Evolutionary conservation across 2,888 invertebrate genomes (phyloP).

Genomic region (Pyrgus malvae): DNA sequence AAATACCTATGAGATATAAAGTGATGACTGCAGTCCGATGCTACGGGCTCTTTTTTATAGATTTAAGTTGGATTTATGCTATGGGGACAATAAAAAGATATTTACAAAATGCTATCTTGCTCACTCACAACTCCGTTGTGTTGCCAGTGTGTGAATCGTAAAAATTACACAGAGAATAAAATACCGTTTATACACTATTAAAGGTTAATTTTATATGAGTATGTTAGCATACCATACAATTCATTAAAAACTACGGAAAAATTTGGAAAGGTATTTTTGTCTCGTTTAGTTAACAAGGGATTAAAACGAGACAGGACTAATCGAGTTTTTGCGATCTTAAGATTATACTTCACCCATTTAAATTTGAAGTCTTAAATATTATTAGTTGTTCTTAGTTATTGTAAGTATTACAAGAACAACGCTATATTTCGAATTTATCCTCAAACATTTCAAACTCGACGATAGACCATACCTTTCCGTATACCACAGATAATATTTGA

Average conservation of each 20-base stretch:
- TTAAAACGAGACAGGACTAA: conserved; percentile 6
- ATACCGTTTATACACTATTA: conserved; percentile 22
- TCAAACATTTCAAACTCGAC: conserved; percentile 12
- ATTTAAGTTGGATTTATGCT: conserved; percentile 74
- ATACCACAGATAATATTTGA: conserved; percentile 22
- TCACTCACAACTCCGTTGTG: conserved; percentile 58
- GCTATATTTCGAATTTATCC: neutral
- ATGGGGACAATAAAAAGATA: conserved; percentile 70
- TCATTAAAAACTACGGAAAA: conserved; percentile 28
- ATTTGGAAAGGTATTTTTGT: conserved; percentile 11
- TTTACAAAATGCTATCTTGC: conserved; percentile 78
- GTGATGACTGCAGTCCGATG: conserved; percentile 71
- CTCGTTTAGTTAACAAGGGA: neutral
- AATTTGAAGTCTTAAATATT: neutral
- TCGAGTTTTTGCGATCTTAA: conserved; percentile 2
- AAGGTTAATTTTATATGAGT: conserved; percentile 28
- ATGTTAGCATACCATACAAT: conserved; percentile 34
- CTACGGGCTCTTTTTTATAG: conserved; percentile 50
- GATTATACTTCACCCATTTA: neutral
- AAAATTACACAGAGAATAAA: conserved; percentile 29
- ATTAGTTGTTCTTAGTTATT: too few relatives aligned
- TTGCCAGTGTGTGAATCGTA: conserved; percentile 47
- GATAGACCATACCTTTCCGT: conserved; percentile 14
- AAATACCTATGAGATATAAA: conserved; percentile 80
- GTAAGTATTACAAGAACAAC: too few relatives aligned